Evolutionary conservation across 2,797 vertebrate genomes (phyloP).

Genomic region (Pseudochirops cupreus): DNA sequence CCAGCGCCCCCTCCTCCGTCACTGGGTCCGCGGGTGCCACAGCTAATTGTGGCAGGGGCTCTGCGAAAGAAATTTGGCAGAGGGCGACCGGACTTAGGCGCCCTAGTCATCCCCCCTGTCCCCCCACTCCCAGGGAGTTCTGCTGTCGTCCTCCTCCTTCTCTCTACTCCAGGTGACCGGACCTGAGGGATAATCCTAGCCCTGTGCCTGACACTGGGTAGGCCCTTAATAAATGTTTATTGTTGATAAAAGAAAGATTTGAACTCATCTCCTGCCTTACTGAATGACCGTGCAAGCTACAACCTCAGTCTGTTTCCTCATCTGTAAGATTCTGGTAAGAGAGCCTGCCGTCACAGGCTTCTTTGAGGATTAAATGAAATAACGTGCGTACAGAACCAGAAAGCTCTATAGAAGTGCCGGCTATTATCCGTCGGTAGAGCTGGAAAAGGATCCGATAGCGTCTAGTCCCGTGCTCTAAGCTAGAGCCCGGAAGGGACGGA

Average conservation of each 20-base stretch:
- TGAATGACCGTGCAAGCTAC: neutral
- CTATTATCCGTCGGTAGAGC: neutral
- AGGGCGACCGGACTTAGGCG: neutral
- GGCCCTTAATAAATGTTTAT: too few species aligned
- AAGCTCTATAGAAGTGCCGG: too few species aligned
- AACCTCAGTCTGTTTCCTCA: neutral
- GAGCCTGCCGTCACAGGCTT: neutral
- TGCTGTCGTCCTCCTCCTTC: too few species aligned
- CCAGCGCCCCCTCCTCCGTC: constrained; percentile 57
- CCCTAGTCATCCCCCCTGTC: too few species aligned
- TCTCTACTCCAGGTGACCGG: too few species aligned
- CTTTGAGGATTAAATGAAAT: neutral
- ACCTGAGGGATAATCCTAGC: too few species aligned
- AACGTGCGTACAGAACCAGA: neutral
- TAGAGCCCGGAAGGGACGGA: neutral
- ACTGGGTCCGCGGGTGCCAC: constrained; percentile 64
- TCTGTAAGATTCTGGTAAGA: neutral
- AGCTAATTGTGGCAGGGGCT: constrained; percentile 66
- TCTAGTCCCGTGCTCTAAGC: neutral
- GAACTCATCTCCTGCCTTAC: neutral
- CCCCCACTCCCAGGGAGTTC: neutral
- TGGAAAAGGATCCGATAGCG: too few species aligned
- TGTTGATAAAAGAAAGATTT: neutral
- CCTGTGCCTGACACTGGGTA: too few species aligned
- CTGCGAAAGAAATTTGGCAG: constrained; percentile 48